Evolutionary conservation across 2,113 vertebrate species (phyloP).

Genomic region (Leptodactylus fuscus): DNA sequence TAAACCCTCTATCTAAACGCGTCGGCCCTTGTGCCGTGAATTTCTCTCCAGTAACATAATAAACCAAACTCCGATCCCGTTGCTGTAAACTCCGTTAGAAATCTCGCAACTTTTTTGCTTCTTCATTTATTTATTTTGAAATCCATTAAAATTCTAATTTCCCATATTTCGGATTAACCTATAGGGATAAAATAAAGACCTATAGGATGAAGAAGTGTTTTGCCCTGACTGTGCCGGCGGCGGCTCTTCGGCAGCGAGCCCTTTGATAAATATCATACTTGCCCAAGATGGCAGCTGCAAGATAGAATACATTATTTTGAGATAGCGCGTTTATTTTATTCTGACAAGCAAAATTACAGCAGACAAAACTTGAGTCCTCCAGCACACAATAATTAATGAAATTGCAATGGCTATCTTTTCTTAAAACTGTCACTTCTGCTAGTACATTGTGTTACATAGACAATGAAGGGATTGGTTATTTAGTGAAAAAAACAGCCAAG

Average conservation of each 20-base stretch:
- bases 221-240: neutral
- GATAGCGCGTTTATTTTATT: constrained; percentile 57
- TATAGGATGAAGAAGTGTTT: neutral
- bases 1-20: no score
- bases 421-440: constrained; percentile 61
- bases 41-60: no score
- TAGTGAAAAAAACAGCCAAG: constrained; percentile 45
- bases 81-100: no score
- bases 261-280: constrained; percentile 52
- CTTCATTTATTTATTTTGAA: no score
- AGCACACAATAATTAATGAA: constrained; percentile 60
- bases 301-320: constrained; percentile 56
- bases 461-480: constrained; percentile 58
- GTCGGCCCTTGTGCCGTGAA: no score
- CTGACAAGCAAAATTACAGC: constrained; percentile 54
- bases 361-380: constrained; percentile 58
- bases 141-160: no score
- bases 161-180: no score
- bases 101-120: no score
- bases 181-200: neutral
- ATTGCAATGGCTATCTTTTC: constrained; percentile 61
- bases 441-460: constrained; percentile 60
- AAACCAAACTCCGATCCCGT: no score
- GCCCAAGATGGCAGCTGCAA: constrained; percentile 53
- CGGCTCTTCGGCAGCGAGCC: constrained; percentile 14